Conservation (phyloP, 2,797 vertebrate species). For the Odontamblyopus rebecca region DNA sequence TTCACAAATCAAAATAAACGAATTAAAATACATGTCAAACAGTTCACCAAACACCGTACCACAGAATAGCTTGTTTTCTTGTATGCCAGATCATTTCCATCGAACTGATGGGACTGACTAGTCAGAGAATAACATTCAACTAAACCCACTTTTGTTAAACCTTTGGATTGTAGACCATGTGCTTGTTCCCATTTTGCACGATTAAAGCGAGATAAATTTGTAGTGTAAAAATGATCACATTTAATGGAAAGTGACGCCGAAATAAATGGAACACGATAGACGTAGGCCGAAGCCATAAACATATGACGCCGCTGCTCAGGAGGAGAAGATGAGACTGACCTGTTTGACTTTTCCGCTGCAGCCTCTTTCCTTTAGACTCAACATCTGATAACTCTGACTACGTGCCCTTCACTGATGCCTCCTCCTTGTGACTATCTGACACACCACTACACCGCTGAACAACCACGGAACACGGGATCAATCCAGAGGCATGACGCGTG, state of each 20-base stretch:
- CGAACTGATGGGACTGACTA: no score
- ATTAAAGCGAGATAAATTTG: background rate
- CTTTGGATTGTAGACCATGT: background rate
- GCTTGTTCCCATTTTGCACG: background rate
- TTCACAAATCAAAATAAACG: background rate
- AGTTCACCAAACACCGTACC: background rate
- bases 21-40: background rate
- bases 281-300: conserved; percentile 33
- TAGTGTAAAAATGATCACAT: background rate
- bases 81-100: no score
- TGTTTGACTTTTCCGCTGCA: conserved; percentile 46
- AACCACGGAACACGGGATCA: conserved; percentile 18
- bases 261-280: background rate
- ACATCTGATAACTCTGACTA: conserved; percentile 39
- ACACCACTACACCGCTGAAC: conserved; percentile 26
- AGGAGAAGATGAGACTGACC: conserved; percentile 28
- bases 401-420: conserved; percentile 64
- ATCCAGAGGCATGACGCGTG: conserved; percentile 44
- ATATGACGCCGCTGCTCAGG: conserved; percentile 44
- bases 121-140: no score
- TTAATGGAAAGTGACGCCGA: background rate
- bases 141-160: background rate
- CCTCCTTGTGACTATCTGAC: conserved; percentile 48
- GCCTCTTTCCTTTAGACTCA: conserved; percentile 11
- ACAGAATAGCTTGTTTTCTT: background rate